These are phyloP conservation scores for Cyclura pinguis DNA, from an alignment of 2,797 vertebrate species.

Conservation along the genomic window DNA sequence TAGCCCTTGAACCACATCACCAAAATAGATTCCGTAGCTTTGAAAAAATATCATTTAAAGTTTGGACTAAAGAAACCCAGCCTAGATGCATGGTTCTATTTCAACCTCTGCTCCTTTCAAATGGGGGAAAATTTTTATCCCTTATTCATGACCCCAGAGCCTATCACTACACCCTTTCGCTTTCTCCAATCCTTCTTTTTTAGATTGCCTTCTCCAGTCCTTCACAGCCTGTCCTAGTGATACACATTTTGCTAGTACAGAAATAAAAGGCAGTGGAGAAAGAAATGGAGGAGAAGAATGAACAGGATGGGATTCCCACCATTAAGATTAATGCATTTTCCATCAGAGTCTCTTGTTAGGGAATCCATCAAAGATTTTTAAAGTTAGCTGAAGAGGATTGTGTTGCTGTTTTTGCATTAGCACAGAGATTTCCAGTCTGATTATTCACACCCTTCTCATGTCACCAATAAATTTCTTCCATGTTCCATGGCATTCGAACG, in stretches of 20 bases:
- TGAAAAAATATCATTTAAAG: not conserved
- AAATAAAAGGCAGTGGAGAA: slow-evolving; percentile 4
- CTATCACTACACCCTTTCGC: not conserved
- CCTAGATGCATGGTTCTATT: too few species aligned
- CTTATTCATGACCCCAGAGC: not conserved
- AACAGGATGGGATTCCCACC: slow-evolving; percentile 15
- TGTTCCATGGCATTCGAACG: slow-evolving; percentile 44
- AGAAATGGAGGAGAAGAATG: rapidly evolving
- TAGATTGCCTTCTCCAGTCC: not conserved
- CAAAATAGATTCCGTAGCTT: not conserved
- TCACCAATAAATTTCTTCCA: slow-evolving; percentile 23
- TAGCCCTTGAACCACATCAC: too few species aligned
- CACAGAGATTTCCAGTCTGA: slow-evolving; percentile 2
- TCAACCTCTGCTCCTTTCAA: too few species aligned
- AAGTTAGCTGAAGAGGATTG: not conserved
- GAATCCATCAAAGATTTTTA: slow-evolving; percentile 25
- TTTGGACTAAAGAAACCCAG: too few species aligned
- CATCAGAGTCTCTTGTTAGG: not conserved
- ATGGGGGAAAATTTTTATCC: not conserved
- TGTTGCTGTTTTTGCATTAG: slow-evolving; percentile 33
- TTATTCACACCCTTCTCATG: slow-evolving; percentile 39
- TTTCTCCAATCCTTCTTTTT: not conserved
- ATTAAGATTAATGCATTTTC: not conserved
- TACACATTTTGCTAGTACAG: not conserved
- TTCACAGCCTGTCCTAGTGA: not conserved